phyloP scores from a whole-genome alignment of 2,888 invertebrate genomes.

The Gibbula magus region DNA sequence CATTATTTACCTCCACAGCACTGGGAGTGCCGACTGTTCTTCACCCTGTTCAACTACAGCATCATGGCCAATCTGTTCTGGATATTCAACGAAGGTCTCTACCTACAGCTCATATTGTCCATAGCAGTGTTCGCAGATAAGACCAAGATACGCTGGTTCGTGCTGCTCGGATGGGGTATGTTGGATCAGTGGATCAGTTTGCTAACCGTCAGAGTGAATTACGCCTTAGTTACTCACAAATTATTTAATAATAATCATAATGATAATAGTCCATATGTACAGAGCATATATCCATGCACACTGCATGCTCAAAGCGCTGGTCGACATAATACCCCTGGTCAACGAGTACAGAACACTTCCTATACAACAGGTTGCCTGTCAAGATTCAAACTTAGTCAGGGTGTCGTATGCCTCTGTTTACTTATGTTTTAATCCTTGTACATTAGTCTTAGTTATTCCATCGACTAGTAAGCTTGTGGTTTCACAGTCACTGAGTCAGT shows the following conservation, averaged over 20 bases:
- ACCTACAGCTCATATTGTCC: slow-evolving; percentile 82
- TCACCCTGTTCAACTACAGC: slow-evolving; percentile 81
- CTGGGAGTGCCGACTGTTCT: slow-evolving; percentile 81
- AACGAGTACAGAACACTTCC: too few species aligned
- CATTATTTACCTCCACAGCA: slow-evolving; percentile 75
- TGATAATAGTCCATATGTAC: slow-evolving; percentile 4
- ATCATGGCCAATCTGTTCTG: slow-evolving; percentile 82
- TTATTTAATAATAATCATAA: background rate
- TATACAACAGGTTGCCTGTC: too few species aligned
- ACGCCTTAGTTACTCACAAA: background rate
- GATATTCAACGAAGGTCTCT: slow-evolving; percentile 83
- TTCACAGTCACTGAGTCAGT: too few species aligned
- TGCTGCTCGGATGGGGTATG: slow-evolving; percentile 82
- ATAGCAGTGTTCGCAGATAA: slow-evolving; percentile 80
- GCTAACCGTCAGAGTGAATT: too few species aligned
- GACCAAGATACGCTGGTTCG: slow-evolving; percentile 79
- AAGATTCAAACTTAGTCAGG: too few species aligned
- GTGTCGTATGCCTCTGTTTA: too few species aligned
- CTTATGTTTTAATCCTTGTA: too few species aligned
- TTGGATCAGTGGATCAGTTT: slow-evolving; percentile 20
- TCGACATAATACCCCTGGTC: too few species aligned
- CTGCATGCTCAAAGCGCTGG: too few species aligned
- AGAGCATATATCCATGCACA: too few species aligned
- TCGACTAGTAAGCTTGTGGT: too few species aligned
- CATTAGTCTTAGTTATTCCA: too few species aligned